Base-by-base conservation (phyloP, 2,888 invertebrate species). In the Metopia argyrocephala region DNA sequence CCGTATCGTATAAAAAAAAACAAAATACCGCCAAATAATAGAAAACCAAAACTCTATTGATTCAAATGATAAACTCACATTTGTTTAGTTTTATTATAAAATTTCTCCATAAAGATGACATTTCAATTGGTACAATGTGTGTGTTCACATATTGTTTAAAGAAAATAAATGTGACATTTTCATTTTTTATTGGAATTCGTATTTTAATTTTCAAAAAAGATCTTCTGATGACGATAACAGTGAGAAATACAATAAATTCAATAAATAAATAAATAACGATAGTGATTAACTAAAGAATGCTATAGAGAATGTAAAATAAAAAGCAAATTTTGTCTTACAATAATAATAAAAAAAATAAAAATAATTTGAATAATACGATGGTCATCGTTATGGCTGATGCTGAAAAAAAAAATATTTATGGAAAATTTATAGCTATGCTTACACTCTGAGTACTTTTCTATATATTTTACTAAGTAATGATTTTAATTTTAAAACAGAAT, bases 61-160 rank as follows among this genome's bases (percentile, higher is more conserved):
- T 18, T 31, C 2, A 21, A 50, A 64, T 65, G 50, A 75, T 69
- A 50, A 69, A n/a, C n/a, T n/a, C 64, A 65, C 45, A 69, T 65
- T 31, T 78, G n/a, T 75, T 62, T 61, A 5, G 27, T 61, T 68
- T 68, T 59, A 52, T 76, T 66, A 3, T 9, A 20, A 71, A 48
- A 65, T 82, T 82, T 76, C 74, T 78, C 83, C 84, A 84, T 86
- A 86, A 86, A 87, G 84, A 76, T 75, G 74, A 84, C 84, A 85
- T 83, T 86, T 87, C 86, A 87, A 88, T 87, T 88, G 87, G 82
- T 59, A 83, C 84, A 83, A 70, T 83, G 83, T 80, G 85, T 83
- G 84, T 82, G 78, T 9, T 84, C 79, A 81, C 62, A 62, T 76
- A 75, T 84, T 79, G 85, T 87, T 84, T 69, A 83, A 82, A 78